Conservation (phyloP, 2,113 vertebrate genomes). For the Salminus brasiliensis region DNA sequence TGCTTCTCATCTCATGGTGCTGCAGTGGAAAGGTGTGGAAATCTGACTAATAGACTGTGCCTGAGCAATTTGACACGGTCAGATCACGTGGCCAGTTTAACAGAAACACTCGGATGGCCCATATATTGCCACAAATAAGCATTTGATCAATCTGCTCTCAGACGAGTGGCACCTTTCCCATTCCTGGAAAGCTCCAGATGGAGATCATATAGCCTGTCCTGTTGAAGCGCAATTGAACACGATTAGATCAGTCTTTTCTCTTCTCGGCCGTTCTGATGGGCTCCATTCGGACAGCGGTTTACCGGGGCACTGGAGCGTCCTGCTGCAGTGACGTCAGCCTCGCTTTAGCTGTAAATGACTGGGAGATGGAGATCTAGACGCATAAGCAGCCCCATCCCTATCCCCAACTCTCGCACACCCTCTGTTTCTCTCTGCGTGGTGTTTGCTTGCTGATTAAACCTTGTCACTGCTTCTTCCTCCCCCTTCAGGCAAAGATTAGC, state of each 20-base stretch:
- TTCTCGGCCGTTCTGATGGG: neutral
- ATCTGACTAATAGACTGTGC: slow-evolving; percentile 18
- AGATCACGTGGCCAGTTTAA: neutral
- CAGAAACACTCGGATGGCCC: neutral
- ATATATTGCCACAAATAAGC: neutral
- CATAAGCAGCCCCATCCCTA: neutral
- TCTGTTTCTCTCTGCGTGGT: neutral
- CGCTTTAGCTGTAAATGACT: neutral
- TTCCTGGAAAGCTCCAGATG: neutral
- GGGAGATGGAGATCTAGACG: slow-evolving; percentile 4
- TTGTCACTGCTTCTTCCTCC: slow-evolving; percentile 27
- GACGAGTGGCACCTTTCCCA: slow-evolving; percentile 6
- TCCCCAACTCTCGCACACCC: neutral
- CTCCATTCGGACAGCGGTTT: neutral
- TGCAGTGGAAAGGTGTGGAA: neutral
- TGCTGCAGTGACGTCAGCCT: slow-evolving; percentile 4
- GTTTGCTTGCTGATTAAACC: slow-evolving; percentile 40
- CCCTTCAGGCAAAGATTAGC: slow-evolving; percentile 25
- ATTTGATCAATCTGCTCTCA: neutral
- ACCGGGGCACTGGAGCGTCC: slow-evolving; percentile 16
- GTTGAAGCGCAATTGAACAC: neutral
- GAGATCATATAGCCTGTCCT: neutral
- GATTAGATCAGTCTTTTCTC: slow-evolving; percentile 13
- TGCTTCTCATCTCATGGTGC: neutral
- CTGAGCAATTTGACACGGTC: neutral